Conservation (phyloP, 2,797 vertebrate genomes). For the Oreochromis mossambicus region DNA sequence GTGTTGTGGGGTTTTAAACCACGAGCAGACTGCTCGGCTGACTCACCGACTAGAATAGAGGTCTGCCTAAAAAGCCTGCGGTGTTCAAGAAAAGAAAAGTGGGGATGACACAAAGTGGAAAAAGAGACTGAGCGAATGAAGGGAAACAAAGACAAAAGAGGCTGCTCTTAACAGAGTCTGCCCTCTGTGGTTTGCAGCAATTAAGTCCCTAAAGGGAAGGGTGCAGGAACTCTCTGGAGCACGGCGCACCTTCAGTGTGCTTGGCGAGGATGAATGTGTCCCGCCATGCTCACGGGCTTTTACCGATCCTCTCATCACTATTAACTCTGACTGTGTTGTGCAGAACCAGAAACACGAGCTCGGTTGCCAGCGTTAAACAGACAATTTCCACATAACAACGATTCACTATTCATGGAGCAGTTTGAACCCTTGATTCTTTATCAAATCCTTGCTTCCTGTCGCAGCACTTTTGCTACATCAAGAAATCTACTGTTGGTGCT, state of each 20-base stretch:
- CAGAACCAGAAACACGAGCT: not conserved
- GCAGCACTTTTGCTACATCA: not conserved
- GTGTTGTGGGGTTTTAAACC: constrained; percentile 41
- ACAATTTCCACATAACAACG: not conserved
- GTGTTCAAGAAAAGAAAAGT: not conserved
- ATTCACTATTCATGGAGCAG: not conserved
- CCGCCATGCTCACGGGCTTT: not conserved
- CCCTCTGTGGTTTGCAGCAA: not conserved
- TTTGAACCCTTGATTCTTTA: not conserved
- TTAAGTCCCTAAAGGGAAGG: not conserved
- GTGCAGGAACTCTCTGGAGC: not conserved
- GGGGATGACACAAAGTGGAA: constrained; percentile 14
- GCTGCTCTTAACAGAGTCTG: not conserved
- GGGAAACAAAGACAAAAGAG: not conserved
- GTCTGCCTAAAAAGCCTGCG: constrained; percentile 24
- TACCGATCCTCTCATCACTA: not conserved
- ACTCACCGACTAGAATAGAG: constrained; percentile 60
- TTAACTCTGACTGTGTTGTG: not conserved
- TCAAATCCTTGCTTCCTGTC: not conserved
- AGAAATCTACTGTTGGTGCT: not conserved
- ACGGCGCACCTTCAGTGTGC: not conserved
- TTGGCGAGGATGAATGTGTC: not conserved
- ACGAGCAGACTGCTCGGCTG: constrained; percentile 62
- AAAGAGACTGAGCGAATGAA: not conserved
- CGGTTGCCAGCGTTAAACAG: not conserved